These are phyloP conservation scores for Buphagus erythrorhynchus DNA, from an alignment of 2,797 vertebrate genomes.

Conservation along the genomic window DNA sequence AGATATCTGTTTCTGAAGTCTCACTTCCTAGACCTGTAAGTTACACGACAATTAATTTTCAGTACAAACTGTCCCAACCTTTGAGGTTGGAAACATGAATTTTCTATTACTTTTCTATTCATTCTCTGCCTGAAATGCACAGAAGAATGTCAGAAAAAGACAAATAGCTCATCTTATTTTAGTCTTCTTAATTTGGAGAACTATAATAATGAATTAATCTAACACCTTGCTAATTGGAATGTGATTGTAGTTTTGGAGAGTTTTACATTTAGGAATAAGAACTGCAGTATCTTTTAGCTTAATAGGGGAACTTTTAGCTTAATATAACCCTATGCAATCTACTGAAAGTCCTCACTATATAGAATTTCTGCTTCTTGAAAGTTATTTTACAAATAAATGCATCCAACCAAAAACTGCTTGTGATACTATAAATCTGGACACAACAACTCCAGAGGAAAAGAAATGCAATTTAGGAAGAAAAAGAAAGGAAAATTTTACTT, in stretches of 20 bases:
- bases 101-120: not conserved
- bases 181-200: not conserved
- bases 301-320: not conserved
- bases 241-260: not conserved
- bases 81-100: not conserved
- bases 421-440: not conserved
- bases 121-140: not conserved
- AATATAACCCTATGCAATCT: not conserved
- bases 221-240: not conserved
- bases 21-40: not conserved
- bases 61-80: not conserved
- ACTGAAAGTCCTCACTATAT: not conserved
- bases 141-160: not conserved
- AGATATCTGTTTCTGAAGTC: not conserved
- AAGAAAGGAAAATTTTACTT: slow-evolving; percentile 9
- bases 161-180: not conserved
- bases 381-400: not conserved
- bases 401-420: not conserved
- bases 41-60: not conserved
- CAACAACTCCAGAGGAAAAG: not conserved
- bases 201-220: not conserved
- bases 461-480: not conserved
- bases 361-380: not conserved
- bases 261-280: not conserved
- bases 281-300: not conserved